phyloP scores from a whole-genome alignment of 2,888 invertebrate species.

The Strigamia maritima region DNA sequence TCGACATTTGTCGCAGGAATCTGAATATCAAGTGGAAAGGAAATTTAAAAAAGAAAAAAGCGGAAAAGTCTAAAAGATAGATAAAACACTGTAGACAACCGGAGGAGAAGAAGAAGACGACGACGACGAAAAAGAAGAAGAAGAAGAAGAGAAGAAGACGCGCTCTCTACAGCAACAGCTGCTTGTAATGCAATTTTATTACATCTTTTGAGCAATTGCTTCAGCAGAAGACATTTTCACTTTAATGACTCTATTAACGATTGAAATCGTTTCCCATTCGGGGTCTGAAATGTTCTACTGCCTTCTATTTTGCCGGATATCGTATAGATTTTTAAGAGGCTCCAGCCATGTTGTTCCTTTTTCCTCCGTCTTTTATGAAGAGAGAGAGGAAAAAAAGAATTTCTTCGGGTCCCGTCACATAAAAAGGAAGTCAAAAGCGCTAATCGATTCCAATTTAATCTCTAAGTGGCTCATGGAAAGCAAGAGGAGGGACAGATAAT shows the following conservation, averaged over 20 bases:
- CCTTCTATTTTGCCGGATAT: slow-evolving; percentile 32
- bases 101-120: not conserved
- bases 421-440: slow-evolving; percentile 34
- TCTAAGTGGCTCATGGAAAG: slow-evolving; percentile 26
- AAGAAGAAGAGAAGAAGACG: too few relatives aligned
- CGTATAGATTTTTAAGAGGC: slow-evolving; percentile 34
- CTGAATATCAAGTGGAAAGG: too few relatives aligned
- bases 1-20: too few relatives aligned
- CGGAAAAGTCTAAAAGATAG: not conserved
- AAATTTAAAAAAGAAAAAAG: not conserved
- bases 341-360: slow-evolving; percentile 34
- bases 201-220: slow-evolving; percentile 32
- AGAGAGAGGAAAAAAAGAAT: not conserved
- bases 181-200: slow-evolving; percentile 32
- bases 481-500: slow-evolving; percentile 28
- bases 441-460: slow-evolving; percentile 34
- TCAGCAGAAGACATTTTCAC: slow-evolving; percentile 32
- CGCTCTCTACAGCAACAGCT: slow-evolving; percentile 7
- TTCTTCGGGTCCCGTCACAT: slow-evolving; percentile 27
- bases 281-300: slow-evolving; percentile 28
- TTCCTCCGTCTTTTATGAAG: not conserved
- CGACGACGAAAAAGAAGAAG: not conserved
- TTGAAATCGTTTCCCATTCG: slow-evolving; percentile 30
- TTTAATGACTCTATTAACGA: slow-evolving; percentile 34
- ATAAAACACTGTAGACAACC: not conserved